These are phyloP conservation scores for Brachionus paranguensis DNA, from an alignment of 1,140 invertebrate genomes.

Conservation along the genomic window DNA sequence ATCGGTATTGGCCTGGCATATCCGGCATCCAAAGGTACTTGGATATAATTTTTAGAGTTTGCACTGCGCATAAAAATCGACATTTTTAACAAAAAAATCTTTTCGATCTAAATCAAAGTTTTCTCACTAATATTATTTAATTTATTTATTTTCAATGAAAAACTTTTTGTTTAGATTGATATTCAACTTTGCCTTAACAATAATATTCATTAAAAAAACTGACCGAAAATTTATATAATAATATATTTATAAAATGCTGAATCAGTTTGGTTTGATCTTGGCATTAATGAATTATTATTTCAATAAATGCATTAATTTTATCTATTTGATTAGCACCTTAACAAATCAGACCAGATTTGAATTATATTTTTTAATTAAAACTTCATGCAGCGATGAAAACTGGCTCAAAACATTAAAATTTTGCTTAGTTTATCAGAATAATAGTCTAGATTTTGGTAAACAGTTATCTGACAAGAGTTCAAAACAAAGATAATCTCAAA, in stretches of 20 bases:
- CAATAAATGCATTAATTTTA: not conserved
- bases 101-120: not conserved
- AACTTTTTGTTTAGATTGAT: not conserved
- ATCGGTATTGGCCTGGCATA: not conserved
- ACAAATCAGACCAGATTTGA: not conserved
- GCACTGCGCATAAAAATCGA: not conserved
- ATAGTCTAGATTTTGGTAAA: not conserved
- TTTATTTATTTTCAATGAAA: not conserved
- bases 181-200: not conserved
- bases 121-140: not conserved
- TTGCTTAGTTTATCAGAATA: not conserved
- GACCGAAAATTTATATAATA: not conserved
- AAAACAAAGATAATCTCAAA: not conserved
- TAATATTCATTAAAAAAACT: not conserved
- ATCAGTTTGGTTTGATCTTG: not conserved
- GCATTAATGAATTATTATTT: not conserved
- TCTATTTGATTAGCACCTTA: not conserved
- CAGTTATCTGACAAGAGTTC: not conserved
- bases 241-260: not conserved
- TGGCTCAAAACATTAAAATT: not conserved
- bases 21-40: slow-evolving; percentile 1
- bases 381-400: not conserved
- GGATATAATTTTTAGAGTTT: not conserved
- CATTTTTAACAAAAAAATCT: not conserved
- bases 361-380: slow-evolving; percentile 9